Conservation (phyloP, 35 echinoderm and acorn worm species). For the Acanthaster planci region DNA sequence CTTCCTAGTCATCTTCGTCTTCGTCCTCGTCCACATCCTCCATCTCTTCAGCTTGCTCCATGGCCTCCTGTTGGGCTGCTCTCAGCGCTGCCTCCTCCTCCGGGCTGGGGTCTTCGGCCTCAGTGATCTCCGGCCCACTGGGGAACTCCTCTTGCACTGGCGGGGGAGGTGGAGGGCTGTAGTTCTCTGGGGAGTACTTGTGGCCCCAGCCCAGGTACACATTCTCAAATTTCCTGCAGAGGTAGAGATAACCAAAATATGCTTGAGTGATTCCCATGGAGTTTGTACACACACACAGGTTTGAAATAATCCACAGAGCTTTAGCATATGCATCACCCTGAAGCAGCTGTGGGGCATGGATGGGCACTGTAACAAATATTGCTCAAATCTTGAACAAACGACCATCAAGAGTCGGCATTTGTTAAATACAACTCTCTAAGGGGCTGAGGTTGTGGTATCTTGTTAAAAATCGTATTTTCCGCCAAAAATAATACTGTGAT, state of each 20-base stretch:
- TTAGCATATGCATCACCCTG: too few species aligned
- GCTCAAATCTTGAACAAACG: too few species aligned
- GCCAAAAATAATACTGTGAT: too few species aligned
- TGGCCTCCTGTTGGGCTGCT: slow-evolving; percentile 90
- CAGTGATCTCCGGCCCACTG: slow-evolving; percentile 97
- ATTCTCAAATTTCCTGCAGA: slow-evolving; percentile 97
- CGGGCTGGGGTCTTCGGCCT: slow-evolving; percentile 93
- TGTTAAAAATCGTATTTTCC: too few species aligned
- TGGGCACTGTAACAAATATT: too few species aligned
- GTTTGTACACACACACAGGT: too few species aligned
- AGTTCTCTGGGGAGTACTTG: slow-evolving; percentile 98
- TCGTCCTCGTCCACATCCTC: slow-evolving; percentile 96
- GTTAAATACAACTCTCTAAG: too few species aligned
- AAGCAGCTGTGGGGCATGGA: too few species aligned
- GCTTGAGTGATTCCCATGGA: too few species aligned
- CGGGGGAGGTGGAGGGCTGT: slow-evolving; percentile 92
- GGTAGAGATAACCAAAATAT: neutral
- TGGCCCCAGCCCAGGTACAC: slow-evolving; percentile 95
- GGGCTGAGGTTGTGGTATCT: too few species aligned
- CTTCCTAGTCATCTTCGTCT: slow-evolving; percentile 89
- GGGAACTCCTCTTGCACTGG: slow-evolving; percentile 94
- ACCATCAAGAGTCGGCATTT: too few species aligned
- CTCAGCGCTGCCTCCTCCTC: slow-evolving; percentile 95
- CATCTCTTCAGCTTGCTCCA: slow-evolving; percentile 89
- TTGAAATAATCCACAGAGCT: too few species aligned